These are phyloP conservation scores for Chydorus sphaericus DNA, from an alignment of 2,888 invertebrate species.

Conservation along the genomic window DNA sequence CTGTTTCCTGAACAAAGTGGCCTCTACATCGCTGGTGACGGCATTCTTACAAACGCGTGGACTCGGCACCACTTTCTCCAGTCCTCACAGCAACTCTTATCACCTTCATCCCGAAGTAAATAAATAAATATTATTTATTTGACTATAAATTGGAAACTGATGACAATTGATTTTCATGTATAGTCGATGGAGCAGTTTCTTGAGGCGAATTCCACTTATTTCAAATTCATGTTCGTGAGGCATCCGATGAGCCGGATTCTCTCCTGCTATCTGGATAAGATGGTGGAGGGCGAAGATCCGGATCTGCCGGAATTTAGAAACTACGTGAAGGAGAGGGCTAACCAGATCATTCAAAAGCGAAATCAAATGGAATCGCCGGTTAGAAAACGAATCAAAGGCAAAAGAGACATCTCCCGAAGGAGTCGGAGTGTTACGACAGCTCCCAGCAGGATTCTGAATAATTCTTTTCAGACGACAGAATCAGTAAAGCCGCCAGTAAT, in stretches of 20 bases:
- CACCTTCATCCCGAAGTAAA: slow-evolving; percentile 12
- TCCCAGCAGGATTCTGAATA: no score
- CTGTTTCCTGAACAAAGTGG: slow-evolving; percentile 16
- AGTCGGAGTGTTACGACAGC: no score
- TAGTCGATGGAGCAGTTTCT: slow-evolving; percentile 10
- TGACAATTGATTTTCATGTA: no score
- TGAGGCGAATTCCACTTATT: slow-evolving; percentile 12
- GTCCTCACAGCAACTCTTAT: slow-evolving; percentile 10
- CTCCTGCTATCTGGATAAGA: slow-evolving; percentile 15
- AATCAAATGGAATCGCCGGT: no score
- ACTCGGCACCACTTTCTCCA: slow-evolving; percentile 13
- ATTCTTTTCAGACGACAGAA: no score
- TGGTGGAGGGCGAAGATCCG: slow-evolving; percentile 13
- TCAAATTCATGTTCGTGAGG: slow-evolving; percentile 16
- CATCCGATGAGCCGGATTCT: slow-evolving; percentile 14
- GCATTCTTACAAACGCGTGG: slow-evolving; percentile 12
- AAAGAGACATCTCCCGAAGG: no score
- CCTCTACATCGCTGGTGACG: slow-evolving; percentile 14
- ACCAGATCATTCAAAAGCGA: slow-evolving; percentile 1
- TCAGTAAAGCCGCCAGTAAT: no score
- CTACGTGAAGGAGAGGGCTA: slow-evolving; percentile 8
- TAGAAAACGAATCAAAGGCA: no score
- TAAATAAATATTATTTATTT: no score
- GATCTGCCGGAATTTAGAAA: slow-evolving; percentile 12
- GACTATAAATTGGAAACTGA: no score